Percentiles rank a stretch among this genome's conserved stretches.
Evolutionary conservation across 2,113 vertebrate species (phyloP).

Genomic region (human (Homo sapiens)): DNA sequence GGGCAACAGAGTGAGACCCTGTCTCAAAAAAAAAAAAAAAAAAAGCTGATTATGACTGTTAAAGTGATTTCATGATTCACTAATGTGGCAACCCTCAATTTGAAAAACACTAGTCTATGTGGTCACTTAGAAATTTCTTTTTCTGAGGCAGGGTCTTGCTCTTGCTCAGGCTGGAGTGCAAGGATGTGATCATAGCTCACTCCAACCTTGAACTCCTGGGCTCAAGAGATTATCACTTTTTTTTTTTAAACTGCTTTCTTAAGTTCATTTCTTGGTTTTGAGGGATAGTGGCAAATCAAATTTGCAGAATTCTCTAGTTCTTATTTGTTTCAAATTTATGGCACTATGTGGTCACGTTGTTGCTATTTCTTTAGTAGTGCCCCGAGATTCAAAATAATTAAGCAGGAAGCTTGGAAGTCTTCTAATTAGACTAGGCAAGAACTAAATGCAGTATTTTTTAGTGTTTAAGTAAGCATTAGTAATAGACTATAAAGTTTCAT

Average conservation of each 20-base stretch:
- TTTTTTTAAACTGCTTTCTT: neutral
- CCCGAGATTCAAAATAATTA: neutral
- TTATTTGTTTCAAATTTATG: neutral
- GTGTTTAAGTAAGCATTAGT: constrained; percentile 1
- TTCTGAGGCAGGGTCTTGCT: no score
- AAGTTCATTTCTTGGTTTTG: constrained; percentile 19
- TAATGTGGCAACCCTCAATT: neutral
- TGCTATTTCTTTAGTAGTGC: neutral
- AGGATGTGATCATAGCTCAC: no score
- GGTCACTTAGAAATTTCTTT: neutral
- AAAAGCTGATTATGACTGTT: neutral
- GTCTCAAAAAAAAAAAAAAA: neutral
- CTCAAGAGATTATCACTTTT: neutral
- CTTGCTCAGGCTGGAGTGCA: no score
- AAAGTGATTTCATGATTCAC: neutral
- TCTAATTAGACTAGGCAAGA: neutral
- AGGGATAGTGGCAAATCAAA: constrained; percentile 6
- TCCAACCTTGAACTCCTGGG: no score
- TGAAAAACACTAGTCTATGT: neutral
- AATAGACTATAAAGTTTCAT: constrained; percentile 25
- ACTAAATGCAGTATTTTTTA: neutral
- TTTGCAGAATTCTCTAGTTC: constrained; percentile 21
- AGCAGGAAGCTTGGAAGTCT: neutral
- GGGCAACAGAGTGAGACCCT: neutral
- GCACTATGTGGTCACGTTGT: neutral